These are phyloP conservation scores for Chelidonichthys spinosus DNA, from an alignment of 2,797 vertebrate species.

Conservation along the genomic window DNA sequence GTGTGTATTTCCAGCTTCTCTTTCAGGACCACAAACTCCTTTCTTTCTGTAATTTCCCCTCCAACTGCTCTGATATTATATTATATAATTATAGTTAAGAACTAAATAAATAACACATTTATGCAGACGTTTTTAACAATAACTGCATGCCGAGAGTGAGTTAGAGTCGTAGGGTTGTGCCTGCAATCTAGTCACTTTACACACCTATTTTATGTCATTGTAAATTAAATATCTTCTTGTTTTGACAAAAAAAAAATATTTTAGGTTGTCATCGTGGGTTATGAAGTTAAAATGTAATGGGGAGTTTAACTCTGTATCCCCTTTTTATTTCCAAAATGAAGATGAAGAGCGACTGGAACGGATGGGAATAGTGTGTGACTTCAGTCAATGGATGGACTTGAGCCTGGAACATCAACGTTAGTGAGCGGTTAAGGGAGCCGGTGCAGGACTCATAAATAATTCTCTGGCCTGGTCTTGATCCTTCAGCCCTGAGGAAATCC, in stretches of 20 bases:
- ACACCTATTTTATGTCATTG: not conserved
- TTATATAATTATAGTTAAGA: not conserved
- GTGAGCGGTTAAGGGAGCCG: conserved; percentile 39
- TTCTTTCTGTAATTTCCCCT: not conserved
- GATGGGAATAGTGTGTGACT: not conserved
- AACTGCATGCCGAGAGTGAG: not conserved
- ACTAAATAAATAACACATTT: not conserved
- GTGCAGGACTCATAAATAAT: conserved; percentile 70
- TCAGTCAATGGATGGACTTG: conserved; percentile 21
- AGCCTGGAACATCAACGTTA: conserved; percentile 27
- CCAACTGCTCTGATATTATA: not conserved
- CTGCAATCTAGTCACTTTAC: not conserved
- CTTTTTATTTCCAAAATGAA: conserved; percentile 3
- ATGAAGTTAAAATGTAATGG: not conserved
- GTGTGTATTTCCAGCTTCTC: too few species aligned
- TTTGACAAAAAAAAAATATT: not conserved
- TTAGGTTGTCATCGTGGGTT: not conserved
- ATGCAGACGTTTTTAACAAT: not conserved
- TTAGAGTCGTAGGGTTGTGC: not conserved
- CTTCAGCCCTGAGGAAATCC: conserved; percentile 65
- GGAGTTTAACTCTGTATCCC: not conserved
- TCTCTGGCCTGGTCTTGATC: conserved; percentile 61
- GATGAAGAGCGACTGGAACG: not conserved
- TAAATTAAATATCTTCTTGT: not conserved
- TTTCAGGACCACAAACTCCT: not conserved